Base-by-base conservation (phyloP, 2,113 vertebrate species). In the Thalassoma bifasciatum region DNA sequence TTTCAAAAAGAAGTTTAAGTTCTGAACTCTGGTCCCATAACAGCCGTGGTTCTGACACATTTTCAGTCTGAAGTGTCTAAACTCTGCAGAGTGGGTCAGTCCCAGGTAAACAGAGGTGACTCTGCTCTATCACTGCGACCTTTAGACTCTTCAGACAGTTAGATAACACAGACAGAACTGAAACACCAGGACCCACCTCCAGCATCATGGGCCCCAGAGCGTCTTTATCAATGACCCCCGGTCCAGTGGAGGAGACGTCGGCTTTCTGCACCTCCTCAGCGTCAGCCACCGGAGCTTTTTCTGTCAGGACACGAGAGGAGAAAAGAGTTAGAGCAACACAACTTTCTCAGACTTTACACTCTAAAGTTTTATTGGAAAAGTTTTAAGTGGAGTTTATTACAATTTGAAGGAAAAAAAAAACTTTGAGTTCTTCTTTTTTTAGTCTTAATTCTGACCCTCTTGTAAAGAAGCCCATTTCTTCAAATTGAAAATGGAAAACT, bases 161-260 rank as follows among this genome's bases (percentile, higher is more conserved):
- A 58, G 17, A 22, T 44, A 60, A 65, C 26, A 1, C 1, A 47
- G 19, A 21, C 2, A 2, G 30, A 22, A 44, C 17, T 7, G 22
- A 44, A n/a, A 5, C 19, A 22, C 34, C 10, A 1, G 22, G n/a
- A 52, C 64, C 11, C 14, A 96, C 98, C 97, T 99, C 97, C 68
- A 99, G 96, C 98, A 99, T 98, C 97, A 99, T 98, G 61, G 97
- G 98, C 87, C 97, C 98, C 57, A 99, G 96, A 0, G 97, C 93
- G 84, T 99, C 97, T 92, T 99, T 99, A 93, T 99, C 97, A 42
- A 99, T 99, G 92, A 98, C 96, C 19, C 96, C 96, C 90, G 95
- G 97, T 76, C 96, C 97, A 0, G 96, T 98, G 57, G 97, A 99
- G 0, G 97, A 99, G 4, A 99, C 95, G 13, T 99, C 97, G 42